Percentiles rank a stretch among this genome's conserved stretches.
Conservation (phyloP, 2,797 vertebrate genomes). For the Pristis pectinata region DNA sequence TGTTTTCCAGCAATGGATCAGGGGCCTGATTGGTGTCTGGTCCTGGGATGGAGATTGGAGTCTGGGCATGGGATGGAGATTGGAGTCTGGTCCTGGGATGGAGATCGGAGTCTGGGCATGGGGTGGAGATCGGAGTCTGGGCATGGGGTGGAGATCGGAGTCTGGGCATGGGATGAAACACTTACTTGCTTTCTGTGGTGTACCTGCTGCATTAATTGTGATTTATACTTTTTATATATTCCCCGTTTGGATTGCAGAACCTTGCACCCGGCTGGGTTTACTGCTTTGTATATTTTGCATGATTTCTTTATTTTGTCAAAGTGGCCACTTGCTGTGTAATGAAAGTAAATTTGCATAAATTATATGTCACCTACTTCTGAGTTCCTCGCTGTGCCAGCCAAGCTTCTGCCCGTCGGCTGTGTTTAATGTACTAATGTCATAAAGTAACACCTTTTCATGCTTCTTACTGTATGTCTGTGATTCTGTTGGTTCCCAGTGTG, state of each 20-base stretch:
- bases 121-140: no score
- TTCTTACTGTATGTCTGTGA: neutral
- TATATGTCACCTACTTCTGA: neutral
- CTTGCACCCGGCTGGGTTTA: neutral
- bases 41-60: no score
- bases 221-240: neutral
- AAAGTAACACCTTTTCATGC: neutral
- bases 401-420: neutral
- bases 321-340: constrained; percentile 14
- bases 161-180: neutral
- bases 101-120: no score
- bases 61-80: no score
- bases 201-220: neutral
- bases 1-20: neutral
- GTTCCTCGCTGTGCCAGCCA: neutral
- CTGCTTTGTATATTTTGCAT: neutral
- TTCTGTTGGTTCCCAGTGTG: neutral
- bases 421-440: neutral
- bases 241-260: neutral
- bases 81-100: no score
- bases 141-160: no score
- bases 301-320: constrained; percentile 8
- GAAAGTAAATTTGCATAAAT: constrained; percentile 13
- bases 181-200: neutral
- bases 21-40: no score